phyloP scores from a whole-genome alignment of 2,888 invertebrate species.

The Protonemura montana region DNA sequence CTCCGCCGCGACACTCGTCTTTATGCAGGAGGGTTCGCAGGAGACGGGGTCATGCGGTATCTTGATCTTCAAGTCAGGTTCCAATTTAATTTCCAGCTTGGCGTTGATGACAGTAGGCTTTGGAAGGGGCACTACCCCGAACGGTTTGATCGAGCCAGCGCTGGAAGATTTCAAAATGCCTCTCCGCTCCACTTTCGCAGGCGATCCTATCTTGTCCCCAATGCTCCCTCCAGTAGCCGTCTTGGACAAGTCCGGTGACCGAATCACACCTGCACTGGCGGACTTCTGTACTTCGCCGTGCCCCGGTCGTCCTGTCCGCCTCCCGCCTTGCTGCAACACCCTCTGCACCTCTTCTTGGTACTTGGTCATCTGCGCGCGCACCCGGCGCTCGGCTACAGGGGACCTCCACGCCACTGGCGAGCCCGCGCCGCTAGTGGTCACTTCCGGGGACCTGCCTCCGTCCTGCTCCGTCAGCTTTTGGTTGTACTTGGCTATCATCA shows the following conservation, averaged over 20 bases:
- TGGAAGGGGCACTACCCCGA: slow-evolving; percentile 54
- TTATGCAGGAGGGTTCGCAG: not conserved
- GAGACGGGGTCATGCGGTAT: not conserved
- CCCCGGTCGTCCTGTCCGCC: slow-evolving; percentile 54
- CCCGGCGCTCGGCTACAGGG: slow-evolving; percentile 67
- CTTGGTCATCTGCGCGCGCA: slow-evolving; percentile 62
- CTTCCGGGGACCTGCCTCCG: slow-evolving; percentile 53
- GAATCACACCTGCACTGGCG: slow-evolving; percentile 66
- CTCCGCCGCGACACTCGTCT: not conserved
- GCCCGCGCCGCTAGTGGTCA: slow-evolving; percentile 64
- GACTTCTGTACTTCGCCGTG: slow-evolving; percentile 71
- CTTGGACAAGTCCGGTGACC: slow-evolving; percentile 58
- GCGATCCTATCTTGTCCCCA: slow-evolving; percentile 41
- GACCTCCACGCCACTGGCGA: slow-evolving; percentile 72
- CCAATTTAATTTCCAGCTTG: not conserved
- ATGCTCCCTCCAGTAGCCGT: slow-evolving; percentile 34
- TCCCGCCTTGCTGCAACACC: slow-evolving; percentile 52
- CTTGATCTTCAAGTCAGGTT: not conserved
- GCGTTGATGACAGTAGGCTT: not conserved
- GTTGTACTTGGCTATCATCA: slow-evolving; percentile 76
- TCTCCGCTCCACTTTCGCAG: slow-evolving; percentile 40
- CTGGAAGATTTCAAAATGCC: slow-evolving; percentile 58
- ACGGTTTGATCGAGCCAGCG: slow-evolving; percentile 56
- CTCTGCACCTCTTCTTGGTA: slow-evolving; percentile 61
- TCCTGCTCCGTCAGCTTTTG: slow-evolving; percentile 69